Conservation (phyloP, 1,140 invertebrate genomes). For the Pantala flavescens region DNA sequence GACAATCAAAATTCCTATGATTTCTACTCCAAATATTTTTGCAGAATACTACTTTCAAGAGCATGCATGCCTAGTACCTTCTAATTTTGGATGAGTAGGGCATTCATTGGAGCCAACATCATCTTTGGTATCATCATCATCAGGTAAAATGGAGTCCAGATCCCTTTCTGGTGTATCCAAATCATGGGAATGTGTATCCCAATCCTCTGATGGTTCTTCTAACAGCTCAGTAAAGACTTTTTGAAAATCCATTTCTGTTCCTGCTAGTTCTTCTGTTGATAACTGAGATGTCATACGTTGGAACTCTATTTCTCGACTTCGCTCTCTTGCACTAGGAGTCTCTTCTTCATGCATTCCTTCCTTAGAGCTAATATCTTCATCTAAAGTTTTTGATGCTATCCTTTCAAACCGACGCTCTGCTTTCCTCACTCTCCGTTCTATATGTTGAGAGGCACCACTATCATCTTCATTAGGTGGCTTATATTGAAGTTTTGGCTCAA, state of each 20-base stretch:
- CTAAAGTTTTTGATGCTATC: conserved; percentile 38
- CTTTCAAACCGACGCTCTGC: conserved; percentile 47
- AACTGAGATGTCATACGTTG: conserved; percentile 38
- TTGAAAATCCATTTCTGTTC: conserved; percentile 29
- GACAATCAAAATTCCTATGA: neutral
- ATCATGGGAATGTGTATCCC: conserved; percentile 32
- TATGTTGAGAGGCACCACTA: conserved; percentile 24
- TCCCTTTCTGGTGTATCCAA: conserved; percentile 36
- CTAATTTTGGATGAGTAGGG: neutral
- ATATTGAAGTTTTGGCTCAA: neutral
- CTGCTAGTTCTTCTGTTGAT: conserved; percentile 38
- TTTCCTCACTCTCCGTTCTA: conserved; percentile 34
- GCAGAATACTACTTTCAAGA: neutral
- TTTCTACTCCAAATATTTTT: neutral
- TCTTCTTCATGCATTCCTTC: neutral
- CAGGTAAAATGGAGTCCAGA: conserved; percentile 18
- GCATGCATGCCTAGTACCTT: conserved; percentile 7
- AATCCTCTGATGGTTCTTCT: conserved; percentile 31
- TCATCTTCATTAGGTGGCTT: neutral
- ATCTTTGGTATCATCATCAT: neutral
- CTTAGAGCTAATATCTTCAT: conserved; percentile 21
- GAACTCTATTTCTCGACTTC: conserved; percentile 37
- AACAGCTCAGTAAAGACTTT: conserved; percentile 35
- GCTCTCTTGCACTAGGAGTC: conserved; percentile 23
- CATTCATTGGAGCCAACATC: neutral